Percentiles rank a stretch among this genome's conserved stretches.
Conservation (phyloP, 2,113 vertebrate species). For the Nothobranchius kuhntae region DNA sequence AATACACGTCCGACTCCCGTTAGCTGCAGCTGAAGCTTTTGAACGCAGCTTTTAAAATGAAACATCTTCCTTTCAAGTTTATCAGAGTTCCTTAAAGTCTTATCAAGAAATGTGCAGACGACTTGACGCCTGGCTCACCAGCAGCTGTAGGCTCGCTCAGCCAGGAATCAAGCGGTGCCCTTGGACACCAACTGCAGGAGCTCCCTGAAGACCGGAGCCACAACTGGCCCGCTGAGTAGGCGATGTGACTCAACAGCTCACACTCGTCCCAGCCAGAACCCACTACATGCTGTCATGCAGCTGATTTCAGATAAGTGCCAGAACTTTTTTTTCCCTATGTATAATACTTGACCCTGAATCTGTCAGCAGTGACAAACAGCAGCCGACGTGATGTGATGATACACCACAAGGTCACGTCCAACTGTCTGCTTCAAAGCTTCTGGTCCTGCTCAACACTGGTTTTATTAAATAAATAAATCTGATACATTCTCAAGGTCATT, state of each 20-base stretch:
- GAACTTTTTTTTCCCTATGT: conserved; percentile 52
- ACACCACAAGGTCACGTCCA: conserved; percentile 56
- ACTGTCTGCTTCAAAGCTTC: conserved; percentile 35
- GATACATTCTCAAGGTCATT: conserved; percentile 53
- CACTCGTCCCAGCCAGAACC: conserved; percentile 56
- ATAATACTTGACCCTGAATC: conserved; percentile 52
- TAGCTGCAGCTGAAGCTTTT: background rate
- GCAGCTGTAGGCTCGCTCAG: conserved; percentile 72
- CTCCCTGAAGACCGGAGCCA: conserved; percentile 62
- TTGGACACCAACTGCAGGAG: conserved; percentile 71
- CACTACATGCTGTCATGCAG: conserved; percentile 40
- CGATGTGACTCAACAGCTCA: conserved; percentile 63
- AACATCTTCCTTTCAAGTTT: conserved; percentile 6
- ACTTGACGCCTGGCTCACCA: conserved; percentile 64
- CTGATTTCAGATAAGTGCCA: conserved; percentile 38
- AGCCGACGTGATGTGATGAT: conserved; percentile 63
- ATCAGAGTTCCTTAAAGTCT: conserved; percentile 35
- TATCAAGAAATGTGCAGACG: conserved; percentile 62
- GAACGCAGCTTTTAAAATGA: background rate
- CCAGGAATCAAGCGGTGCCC: conserved; percentile 68
- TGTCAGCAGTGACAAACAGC: conserved; percentile 30
- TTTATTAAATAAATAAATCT: conserved; percentile 51
- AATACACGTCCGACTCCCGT: no score
- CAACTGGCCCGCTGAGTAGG: conserved; percentile 64
- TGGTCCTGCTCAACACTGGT: conserved; percentile 32